Conservation (phyloP, 1,140 invertebrate species). For the Pogonus chalceus region DNA sequence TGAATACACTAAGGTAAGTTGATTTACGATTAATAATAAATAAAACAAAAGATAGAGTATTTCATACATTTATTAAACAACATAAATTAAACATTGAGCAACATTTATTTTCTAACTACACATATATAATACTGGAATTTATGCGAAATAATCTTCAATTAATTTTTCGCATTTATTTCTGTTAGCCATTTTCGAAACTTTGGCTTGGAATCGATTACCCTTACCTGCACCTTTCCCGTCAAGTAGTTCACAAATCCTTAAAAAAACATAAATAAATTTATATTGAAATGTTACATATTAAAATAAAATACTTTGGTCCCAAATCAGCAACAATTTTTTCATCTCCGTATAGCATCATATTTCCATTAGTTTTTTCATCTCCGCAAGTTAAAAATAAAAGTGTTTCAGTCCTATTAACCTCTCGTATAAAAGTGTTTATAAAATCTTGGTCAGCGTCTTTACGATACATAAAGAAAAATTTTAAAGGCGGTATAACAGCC, state of each 20-base stretch:
- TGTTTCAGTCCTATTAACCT: conserved; percentile 44
- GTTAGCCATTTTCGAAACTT: conserved; percentile 44
- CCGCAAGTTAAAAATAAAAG: conserved; percentile 57
- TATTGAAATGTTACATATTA: background rate
- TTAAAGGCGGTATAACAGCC: conserved; percentile 37
- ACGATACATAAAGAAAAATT: conserved; percentile 49
- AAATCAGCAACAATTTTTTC: conserved; percentile 36
- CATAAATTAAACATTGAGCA: too few relatives aligned
- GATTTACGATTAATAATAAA: too few relatives aligned
- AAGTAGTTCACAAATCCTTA: conserved; percentile 44
- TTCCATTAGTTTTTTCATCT: conserved; percentile 55
- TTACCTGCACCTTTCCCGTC: conserved; percentile 54
- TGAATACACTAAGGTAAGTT: too few relatives aligned
- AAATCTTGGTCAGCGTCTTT: conserved; percentile 67
- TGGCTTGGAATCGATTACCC: conserved; percentile 46
- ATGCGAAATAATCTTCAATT: conserved; percentile 30
- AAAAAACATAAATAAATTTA: conserved; percentile 20
- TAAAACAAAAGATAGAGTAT: too few relatives aligned
- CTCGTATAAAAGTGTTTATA: conserved; percentile 52
- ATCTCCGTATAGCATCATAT: conserved; percentile 51
- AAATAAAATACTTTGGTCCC: conserved; percentile 36
- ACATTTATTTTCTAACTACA: too few relatives aligned
- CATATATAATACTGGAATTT: conserved; percentile 1
- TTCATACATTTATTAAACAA: too few relatives aligned
- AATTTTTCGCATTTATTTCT: conserved; percentile 35